A percentile compares a stretch with the other conserved stretches of the same genome.
Evolutionary conservation across 2,888 invertebrate genomes (phyloP).

Genomic region (Macaria liturata): DNA sequence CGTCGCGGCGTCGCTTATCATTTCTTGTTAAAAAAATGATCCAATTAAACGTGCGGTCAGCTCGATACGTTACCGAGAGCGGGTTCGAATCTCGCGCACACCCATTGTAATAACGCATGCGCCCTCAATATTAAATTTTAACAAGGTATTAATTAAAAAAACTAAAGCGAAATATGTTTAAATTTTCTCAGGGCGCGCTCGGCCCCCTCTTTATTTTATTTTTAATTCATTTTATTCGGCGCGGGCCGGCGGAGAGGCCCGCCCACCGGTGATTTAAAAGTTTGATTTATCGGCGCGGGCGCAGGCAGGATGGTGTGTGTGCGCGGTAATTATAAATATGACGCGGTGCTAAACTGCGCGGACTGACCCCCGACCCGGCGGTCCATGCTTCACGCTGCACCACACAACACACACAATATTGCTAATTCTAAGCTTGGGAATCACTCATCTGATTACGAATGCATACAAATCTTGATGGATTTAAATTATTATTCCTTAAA

Average conservation of each 20-base stretch:
- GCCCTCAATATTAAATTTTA: slow-evolving; percentile 83
- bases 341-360: slow-evolving; percentile 81
- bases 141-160: slow-evolving; percentile 84
- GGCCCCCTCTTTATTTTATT: slow-evolving; percentile 77
- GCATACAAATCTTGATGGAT: no score
- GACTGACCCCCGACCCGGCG: slow-evolving; percentile 69
- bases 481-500: no score
- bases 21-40: slow-evolving; percentile 79
- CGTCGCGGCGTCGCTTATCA: slow-evolving; percentile 67
- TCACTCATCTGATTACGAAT: no score
- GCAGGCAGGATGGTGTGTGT: slow-evolving; percentile 53
- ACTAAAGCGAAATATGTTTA: slow-evolving; percentile 81
- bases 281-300: slow-evolving; percentile 79
- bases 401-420: slow-evolving; percentile 27
- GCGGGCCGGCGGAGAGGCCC: slow-evolving; percentile 71
- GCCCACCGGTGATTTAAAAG: slow-evolving; percentile 84
- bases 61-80: slow-evolving; percentile 78
- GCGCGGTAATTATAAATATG: slow-evolving; percentile 81
- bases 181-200: slow-evolving; percentile 79
- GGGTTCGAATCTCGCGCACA: slow-evolving; percentile 78
- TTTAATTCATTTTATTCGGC: slow-evolving; percentile 83
- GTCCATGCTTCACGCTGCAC: slow-evolving; percentile 54
- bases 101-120: slow-evolving; percentile 82
- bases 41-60: slow-evolving; percentile 72
- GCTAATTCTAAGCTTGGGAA: not conserved